phyloP scores from a whole-genome alignment of 2,888 invertebrate species.

The Plagodis dolabraria region DNA sequence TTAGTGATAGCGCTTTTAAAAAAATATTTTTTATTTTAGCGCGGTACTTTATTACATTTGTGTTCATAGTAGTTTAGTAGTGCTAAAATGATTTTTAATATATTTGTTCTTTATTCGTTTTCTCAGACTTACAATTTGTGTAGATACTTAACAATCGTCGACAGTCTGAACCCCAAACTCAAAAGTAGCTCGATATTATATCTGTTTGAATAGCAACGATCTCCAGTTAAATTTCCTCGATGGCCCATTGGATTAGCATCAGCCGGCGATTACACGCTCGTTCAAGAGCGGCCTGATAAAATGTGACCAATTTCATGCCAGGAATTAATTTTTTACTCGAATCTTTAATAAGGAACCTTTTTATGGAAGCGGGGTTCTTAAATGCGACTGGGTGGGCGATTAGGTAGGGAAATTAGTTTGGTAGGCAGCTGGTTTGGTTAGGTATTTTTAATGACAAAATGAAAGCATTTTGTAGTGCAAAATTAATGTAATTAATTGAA shows the following conservation, averaged over 20 bases:
- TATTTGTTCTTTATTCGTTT: no score
- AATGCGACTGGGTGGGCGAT: slow-evolving; percentile 16
- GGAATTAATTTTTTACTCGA: slow-evolving; percentile 39
- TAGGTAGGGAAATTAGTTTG: slow-evolving; percentile 13
- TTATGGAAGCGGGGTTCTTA: slow-evolving; percentile 10
- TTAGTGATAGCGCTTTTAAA: no score
- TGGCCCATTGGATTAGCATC: slow-evolving; percentile 79
- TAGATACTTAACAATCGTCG: neutral
- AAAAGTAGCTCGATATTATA: slow-evolving; percentile 19
- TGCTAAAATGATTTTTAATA: no score
- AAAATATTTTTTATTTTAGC: no score
- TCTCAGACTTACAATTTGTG: no score
- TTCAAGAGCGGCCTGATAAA: slow-evolving; percentile 56
- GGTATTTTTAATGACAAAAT: neutral
- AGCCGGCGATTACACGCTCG: slow-evolving; percentile 63
- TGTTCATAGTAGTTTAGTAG: no score
- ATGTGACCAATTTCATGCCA: slow-evolving; percentile 49
- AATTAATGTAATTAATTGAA: no score
- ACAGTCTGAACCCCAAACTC: neutral
- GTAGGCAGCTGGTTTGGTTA: neutral
- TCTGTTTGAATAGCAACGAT: slow-evolving; percentile 40
- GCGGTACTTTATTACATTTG: no score
- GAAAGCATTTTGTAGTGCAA: neutral
- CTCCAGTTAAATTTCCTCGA: slow-evolving; percentile 66
- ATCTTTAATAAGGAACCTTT: slow-evolving; percentile 30